phyloP scores from a whole-genome alignment of 2,888 invertebrate species.

The Apoderus coryli region DNA sequence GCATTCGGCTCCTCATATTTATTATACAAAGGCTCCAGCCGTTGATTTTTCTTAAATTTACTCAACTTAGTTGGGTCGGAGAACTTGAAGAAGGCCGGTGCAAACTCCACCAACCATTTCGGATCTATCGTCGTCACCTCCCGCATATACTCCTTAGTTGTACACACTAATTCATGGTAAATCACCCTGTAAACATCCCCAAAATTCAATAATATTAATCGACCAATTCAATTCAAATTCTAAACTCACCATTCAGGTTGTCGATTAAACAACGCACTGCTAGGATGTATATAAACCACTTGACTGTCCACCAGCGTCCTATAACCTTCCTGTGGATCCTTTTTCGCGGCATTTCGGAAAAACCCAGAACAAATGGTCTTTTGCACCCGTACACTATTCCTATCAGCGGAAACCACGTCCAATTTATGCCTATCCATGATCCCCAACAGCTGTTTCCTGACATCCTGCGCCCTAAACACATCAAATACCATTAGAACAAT shows the following conservation, averaged over 20 bases:
- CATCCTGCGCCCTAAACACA: slow-evolving; percentile 97
- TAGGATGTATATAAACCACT: slow-evolving; percentile 98
- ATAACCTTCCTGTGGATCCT: slow-evolving; percentile 97
- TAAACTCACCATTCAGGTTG: slow-evolving; percentile 87
- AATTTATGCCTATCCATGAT: slow-evolving; percentile 97
- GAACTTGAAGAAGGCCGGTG: slow-evolving; percentile 98
- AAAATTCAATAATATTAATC: no score
- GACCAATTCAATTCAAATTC: no score
- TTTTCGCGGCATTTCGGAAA: slow-evolving; percentile 97
- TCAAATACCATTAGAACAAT: no score
- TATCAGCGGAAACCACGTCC: slow-evolving; percentile 93
- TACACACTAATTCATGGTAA: slow-evolving; percentile 96
- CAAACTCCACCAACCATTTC: slow-evolving; percentile 98
- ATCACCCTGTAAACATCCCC: slow-evolving; percentile 77
- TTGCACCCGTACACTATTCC: slow-evolving; percentile 89
- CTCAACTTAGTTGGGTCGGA: slow-evolving; percentile 97
- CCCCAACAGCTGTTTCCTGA: slow-evolving; percentile 90
- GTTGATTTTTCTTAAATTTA: slow-evolving; percentile 97
- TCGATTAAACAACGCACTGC: slow-evolving; percentile 91
- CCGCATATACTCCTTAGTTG: slow-evolving; percentile 98
- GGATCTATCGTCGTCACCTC: slow-evolving; percentile 95
- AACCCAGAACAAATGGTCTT: slow-evolving; percentile 98
- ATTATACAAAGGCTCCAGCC: slow-evolving; percentile 93
- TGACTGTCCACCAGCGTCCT: slow-evolving; percentile 94
- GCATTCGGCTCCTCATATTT: slow-evolving; percentile 99